Base-by-base conservation (phyloP, 2,888 invertebrate species). In the Tetrapedia diversipes region DNA sequence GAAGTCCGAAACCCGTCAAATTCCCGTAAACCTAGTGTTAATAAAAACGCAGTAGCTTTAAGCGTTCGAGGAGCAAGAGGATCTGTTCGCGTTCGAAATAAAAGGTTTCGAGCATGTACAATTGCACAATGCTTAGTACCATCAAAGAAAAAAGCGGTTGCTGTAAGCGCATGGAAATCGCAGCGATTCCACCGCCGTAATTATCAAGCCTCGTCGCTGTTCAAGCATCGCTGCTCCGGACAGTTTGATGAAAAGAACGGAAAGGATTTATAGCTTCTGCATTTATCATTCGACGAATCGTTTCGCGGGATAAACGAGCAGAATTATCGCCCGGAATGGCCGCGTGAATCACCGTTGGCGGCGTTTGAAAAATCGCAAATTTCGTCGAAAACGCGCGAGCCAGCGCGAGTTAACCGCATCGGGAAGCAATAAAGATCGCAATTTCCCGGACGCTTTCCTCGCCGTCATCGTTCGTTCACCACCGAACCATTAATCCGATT, bases 371-470 rank as follows among this genome's bases (percentile, higher is more conserved):
- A 49, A 49, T 37, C 47, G 14, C 49, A 19, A 41, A n/a, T n/a
- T 10, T 1, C 4, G 39, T 16, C 22, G 19, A 29, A 19, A 32
- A 14, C 53, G 10, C 27, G 41, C 39, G 22, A n/a, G 16, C 14
- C 16, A 4, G 1, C 14, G 32, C 27, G 49, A 11, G 24, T 37
- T 16, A 27, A 49, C 60, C 37, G 45, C 45, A 22, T 37, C 47
- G 37, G 22, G 57, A 49, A 22, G 29, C 57, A 63, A 61, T 61
- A 63, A 27, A 41, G 39, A 59, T 51, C 39, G 60, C 59, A 32
- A 60, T 67, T 67, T 67, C 57, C 37, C 27, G 4, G 3, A 27
- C 11, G 2, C 19, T n/a, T 41, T 32, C n/a, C 39, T n/a, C 49
- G 11, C 10, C 57, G 47, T 19, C 7, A n/a, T n/a, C n/a, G n/a